Evolutionary conservation across 2,888 invertebrate genomes (phyloP).

Genomic region (Ophion obscuratus): DNA sequence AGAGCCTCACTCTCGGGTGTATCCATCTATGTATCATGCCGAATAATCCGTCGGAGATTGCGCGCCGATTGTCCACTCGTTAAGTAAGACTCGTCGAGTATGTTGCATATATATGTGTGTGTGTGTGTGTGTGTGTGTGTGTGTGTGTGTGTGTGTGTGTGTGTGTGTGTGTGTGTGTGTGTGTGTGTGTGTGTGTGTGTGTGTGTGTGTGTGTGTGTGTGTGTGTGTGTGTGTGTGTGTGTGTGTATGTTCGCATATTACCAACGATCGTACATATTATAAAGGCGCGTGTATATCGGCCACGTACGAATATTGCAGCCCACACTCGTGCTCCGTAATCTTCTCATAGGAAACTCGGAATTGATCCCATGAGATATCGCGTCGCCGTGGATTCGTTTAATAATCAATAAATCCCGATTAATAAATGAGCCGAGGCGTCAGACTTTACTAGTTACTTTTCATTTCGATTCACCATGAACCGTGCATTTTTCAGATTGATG

Average conservation of each 20-base stretch:
- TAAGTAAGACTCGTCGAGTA: conserved; percentile 76
- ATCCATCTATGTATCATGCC: conserved; percentile 79
- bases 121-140: no score
- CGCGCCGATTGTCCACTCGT: conserved; percentile 78
- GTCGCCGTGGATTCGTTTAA: neutral
- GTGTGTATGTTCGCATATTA: conserved; percentile 12
- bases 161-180: no score
- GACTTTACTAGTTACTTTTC: no score
- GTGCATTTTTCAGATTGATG: no score
- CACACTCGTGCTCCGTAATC: neutral
- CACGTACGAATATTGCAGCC: conserved; percentile 4
- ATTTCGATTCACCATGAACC: no score
- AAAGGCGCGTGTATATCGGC: conserved; percentile 20
- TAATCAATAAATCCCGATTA: conserved; percentile 8
- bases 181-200: no score
- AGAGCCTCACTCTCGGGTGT: conserved; percentile 76
- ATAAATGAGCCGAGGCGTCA: neutral
- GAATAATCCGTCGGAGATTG: conserved; percentile 81
- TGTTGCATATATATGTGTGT: no score
- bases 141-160: no score
- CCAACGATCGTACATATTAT: conserved; percentile 24
- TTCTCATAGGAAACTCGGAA: conserved; percentile 36
- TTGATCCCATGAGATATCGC: conserved; percentile 29
- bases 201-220: no score
- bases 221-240: no score